Conservation (phyloP, 2,113 vertebrate genomes). For the Diadophis punctatus region DNA sequence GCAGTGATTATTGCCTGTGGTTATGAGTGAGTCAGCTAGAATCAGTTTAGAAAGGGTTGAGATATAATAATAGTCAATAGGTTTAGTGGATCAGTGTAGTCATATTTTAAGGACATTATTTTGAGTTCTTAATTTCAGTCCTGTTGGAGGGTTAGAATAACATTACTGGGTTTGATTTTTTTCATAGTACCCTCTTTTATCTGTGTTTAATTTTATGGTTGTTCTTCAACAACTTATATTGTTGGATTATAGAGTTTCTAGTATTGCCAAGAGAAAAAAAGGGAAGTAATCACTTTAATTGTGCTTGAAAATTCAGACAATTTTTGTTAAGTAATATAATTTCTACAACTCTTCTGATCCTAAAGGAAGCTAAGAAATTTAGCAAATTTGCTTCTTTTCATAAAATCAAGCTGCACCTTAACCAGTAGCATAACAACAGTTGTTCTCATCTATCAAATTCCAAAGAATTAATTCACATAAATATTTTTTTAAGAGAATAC, state of each 20-base stretch:
- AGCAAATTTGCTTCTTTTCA: not conserved
- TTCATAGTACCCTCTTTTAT: not conserved
- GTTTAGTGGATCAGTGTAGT: not conserved
- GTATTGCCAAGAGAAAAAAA: constrained; percentile 31
- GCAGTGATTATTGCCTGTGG: not conserved
- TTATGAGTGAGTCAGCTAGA: not conserved
- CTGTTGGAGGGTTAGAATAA: not conserved
- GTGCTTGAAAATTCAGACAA: constrained; percentile 30
- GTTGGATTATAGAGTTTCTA: constrained; percentile 14
- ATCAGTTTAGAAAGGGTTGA: not conserved
- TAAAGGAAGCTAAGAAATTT: not conserved
- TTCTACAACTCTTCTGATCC: not conserved
- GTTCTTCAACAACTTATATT: constrained; percentile 35
- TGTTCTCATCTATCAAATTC: not conserved
- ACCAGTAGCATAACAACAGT: not conserved
- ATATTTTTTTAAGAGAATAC: not conserved
- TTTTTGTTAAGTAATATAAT: not conserved
- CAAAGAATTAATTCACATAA: not conserved
- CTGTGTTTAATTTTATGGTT: not conserved
- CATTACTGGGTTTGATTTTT: not conserved
- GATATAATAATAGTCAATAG: not conserved
- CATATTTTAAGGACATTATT: not conserved
- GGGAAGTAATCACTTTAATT: constrained; percentile 33
- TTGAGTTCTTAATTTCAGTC: not conserved
- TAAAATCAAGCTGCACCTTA: not conserved